A percentile compares a stretch with the other conserved stretches of the same genome.
phyloP scores from a whole-genome alignment of 2,888 invertebrate species.

The Clepsis dumicolana region DNA sequence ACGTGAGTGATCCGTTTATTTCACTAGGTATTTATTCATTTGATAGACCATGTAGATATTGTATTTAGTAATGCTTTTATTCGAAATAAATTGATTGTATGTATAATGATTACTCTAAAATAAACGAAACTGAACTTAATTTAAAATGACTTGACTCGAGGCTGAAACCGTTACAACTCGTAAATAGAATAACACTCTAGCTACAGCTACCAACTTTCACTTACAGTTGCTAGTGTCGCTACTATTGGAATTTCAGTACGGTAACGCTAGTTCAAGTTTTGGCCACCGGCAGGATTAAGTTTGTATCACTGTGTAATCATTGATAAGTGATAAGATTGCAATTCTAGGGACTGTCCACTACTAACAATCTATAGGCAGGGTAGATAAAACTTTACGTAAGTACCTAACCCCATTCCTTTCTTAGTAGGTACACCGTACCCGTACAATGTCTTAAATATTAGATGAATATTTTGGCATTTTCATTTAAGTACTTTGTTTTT shows the following conservation, averaged over 20 bases:
- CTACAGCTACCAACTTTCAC: background rate
- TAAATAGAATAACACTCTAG: background rate
- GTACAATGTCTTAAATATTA: too few species aligned
- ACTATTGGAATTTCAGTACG: background rate
- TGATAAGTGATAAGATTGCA: constrained; percentile 10
- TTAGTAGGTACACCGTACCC: too few species aligned
- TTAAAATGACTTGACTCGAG: background rate
- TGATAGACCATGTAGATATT: too few species aligned
- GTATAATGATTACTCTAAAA: background rate
- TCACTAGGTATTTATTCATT: too few species aligned
- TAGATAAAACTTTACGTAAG: background rate
- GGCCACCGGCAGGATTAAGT: background rate
- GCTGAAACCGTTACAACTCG: background rate
- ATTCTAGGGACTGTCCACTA: background rate
- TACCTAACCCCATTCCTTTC: too few species aligned
- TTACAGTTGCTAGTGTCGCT: background rate
- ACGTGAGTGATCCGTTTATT: too few species aligned
- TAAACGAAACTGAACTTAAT: background rate
- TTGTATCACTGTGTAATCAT: constrained; percentile 2
- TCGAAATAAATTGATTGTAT: too few species aligned
- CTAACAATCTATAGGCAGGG: background rate
- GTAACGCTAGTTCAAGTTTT: background rate
- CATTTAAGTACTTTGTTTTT: too few species aligned
- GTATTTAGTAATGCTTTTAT: too few species aligned
- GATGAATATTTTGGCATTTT: too few species aligned